Percentiles rank a stretch among this genome's conserved stretches.
These are phyloP conservation scores for Schrankia costaestrigalis DNA, from an alignment of 2,888 invertebrate genomes.

Conservation along the genomic window DNA sequence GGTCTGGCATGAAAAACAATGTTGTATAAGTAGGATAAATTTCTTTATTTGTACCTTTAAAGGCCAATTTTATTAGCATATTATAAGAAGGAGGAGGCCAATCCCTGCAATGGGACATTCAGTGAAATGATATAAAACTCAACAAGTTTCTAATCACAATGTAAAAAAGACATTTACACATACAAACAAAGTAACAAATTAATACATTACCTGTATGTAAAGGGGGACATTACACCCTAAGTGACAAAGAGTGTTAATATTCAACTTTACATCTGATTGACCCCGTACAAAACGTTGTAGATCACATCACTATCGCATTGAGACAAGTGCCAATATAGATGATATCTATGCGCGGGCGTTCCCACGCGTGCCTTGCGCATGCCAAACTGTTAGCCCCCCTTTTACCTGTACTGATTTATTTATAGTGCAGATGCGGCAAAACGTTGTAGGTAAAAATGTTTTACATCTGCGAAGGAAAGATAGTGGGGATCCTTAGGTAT, in stretches of 20 bases:
- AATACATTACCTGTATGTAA: not conserved
- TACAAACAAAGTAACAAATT: no score
- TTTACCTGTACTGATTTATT: conserved; percentile 25
- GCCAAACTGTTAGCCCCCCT: conserved; percentile 27
- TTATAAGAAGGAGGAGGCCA: no score
- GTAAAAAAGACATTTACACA: no score
- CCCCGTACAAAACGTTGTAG: conserved; percentile 36
- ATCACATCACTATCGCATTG: conserved; percentile 42
- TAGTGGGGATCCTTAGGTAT: no score
- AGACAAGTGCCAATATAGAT: conserved; percentile 50
- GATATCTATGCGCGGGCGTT: conserved; percentile 40
- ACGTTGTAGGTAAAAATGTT: not conserved
- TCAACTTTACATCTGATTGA: conserved; percentile 40
- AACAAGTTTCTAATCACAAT: no score
- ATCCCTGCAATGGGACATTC: no score
- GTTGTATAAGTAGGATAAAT: no score
- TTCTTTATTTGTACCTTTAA: no score
- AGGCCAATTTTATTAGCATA: no score
- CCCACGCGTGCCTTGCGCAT: conserved; percentile 50
- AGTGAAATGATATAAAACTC: no score
- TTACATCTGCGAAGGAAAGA: no score
- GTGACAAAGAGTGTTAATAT: conserved; percentile 33
- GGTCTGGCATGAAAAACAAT: no score
- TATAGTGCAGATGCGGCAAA: conserved; percentile 1
- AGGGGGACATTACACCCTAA: conserved; percentile 3